A percentile compares a stretch with the other conserved stretches of the same genome.
Conservation (phyloP, 2,888 invertebrate genomes). For the Falcaria lacertinaria region DNA sequence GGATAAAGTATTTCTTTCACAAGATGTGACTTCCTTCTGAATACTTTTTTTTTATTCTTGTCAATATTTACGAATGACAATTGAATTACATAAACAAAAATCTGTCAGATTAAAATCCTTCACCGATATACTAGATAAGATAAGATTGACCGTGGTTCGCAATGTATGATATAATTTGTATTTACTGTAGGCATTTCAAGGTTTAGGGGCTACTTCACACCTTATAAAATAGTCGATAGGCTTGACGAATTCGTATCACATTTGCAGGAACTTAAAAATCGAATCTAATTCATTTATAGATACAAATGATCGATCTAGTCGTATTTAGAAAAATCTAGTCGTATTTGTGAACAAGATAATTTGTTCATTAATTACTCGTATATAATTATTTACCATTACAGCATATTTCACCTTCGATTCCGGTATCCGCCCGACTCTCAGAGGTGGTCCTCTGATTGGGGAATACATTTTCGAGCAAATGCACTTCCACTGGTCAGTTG, state of each 20-base stretch:
- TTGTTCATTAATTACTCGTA: too few relatives aligned
- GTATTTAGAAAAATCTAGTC: too few relatives aligned
- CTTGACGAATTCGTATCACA: too few relatives aligned
- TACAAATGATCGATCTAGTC: too few relatives aligned
- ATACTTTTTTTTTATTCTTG: too few relatives aligned
- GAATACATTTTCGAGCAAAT: constrained; percentile 87
- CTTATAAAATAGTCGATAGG: neutral
- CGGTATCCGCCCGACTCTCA: constrained; percentile 79
- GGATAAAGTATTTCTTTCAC: constrained; percentile 1
- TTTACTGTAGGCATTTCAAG: neutral
- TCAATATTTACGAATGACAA: constrained; percentile 8
- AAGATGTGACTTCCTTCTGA: too few relatives aligned
- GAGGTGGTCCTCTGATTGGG: constrained; percentile 83
- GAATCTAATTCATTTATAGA: too few relatives aligned
- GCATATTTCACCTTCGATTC: constrained; percentile 82
- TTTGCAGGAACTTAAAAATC: too few relatives aligned
- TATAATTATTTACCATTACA: constrained; percentile 37
- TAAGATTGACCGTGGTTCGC: constrained; percentile 2
- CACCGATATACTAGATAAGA: constrained; percentile 3
- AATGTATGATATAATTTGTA: neutral
- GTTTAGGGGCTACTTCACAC: neutral
- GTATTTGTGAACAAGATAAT: neutral
- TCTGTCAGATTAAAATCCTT: constrained; percentile 9
- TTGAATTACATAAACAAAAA: constrained; percentile 16
- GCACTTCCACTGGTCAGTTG: constrained; percentile 90